Base-by-base conservation (phyloP, 2,888 invertebrate genomes). In the Drosophila acutilabella region DNA sequence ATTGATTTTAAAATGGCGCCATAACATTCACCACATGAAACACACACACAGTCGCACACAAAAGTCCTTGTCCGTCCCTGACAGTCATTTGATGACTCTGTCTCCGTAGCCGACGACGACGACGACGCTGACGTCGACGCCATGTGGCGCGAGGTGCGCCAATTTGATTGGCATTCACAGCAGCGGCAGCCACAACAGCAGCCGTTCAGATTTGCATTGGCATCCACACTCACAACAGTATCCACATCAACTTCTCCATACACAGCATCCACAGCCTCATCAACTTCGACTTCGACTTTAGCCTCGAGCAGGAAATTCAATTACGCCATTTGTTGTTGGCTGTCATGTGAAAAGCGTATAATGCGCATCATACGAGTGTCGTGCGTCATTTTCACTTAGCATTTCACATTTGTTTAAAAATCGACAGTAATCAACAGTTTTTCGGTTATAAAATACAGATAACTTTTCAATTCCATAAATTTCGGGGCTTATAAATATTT, bases 131-230 rank as follows among this genome's bases (percentile, higher is more conserved):
- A 58, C 59, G 57, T 23, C 60, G 66, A 64, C 68, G 64, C 61
- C 80, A 73, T 80, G 80, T 16, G 69, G 65, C 45, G 80, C 64
- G 74, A 79, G 71, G 80, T 82, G 88, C 80, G 82, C 84, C 88
- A 81, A 88, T 88, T 82, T 82, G 82, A 82, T 82, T 82, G 82
- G 82, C 88, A 81, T 81, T 81, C 74, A 64, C 66, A 70, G 67
- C 60, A 66, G 47, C 70, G 60, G 47, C 74, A 81, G 42, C 47
- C 45, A 14, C 61, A 45, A 41, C 73, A 51, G n/a, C 72, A 58
- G 47, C 33, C 38, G 75, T 47, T 53, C 56, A 44, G 44, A 76
- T 45, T 71, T 71, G 61, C 79, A 81, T 42, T 66, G 51, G 50
- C 56, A n/a, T 10, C 44, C 44, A 13, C 83, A 82, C 71, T 71